Base-by-base conservation (phyloP, 2,888 invertebrate genomes). In the Phaedon cochleariae region DNA sequence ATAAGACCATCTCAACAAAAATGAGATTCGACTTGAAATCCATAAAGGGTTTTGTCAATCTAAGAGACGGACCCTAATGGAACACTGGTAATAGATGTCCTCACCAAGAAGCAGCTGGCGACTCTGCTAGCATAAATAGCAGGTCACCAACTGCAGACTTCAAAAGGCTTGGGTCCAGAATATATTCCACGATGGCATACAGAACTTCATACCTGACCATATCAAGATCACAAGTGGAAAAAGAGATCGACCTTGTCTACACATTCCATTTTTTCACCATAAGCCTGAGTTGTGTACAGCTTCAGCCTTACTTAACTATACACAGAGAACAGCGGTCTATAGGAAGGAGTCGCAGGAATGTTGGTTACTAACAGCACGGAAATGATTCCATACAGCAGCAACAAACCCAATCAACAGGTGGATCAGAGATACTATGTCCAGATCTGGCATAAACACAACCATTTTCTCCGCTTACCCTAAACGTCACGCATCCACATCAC, bases 71-170 rank as follows among this genome's bases (percentile, higher is more conserved):
- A 26, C 7, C 26, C 26, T 5, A 26, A 26, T 26, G 26, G 7
- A 7, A 26, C 26, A 26, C 7, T 26, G 26, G 26, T 3, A 5
- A 26, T 26, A 26, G 26, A 26, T 7, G 7, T 26, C 7, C 26
- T 26, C 7, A 26, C n/a, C 26, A 26, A 26, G 26, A 26, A 26
- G 26, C n/a, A n/a, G n/a, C n/a, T n/a, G n/a, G 62, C 68, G 7
- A 72, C 73, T 1, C 61, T 78, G 9, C 37, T 76, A 46, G 75
- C 76, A n/a, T 41, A 70, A 41, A 59, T 58, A n/a, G 64, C 70
- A 0, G 73, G 67, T 2, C 72, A 75, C 1, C 58, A 67, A 37
- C 62, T 69, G 17, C 70, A 72, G 53, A 68, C 51, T 52, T 31
- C 53, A 59, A 70, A 48, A 69, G 34, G 73, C 73, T 34, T 68